phyloP scores from a whole-genome alignment of 2,797 vertebrate genomes.

The Anableps anableps region DNA sequence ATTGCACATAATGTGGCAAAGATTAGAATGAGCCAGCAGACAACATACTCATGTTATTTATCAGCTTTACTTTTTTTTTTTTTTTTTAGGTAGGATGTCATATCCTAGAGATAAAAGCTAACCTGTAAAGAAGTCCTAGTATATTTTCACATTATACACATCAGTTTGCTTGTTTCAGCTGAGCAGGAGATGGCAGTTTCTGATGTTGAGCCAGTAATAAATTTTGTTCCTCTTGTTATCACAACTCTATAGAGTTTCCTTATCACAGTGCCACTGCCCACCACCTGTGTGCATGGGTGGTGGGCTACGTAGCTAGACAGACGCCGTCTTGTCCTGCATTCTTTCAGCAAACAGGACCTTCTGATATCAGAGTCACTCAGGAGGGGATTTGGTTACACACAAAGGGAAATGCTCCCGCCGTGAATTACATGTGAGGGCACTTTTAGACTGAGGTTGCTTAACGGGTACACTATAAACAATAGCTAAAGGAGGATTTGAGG shows the following conservation, averaged over 20 bases:
- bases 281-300: conserved; percentile 62
- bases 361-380: conserved; percentile 63
- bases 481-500: not conserved
- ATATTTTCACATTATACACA: not conserved
- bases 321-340: conserved; percentile 82
- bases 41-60: too few relatives aligned
- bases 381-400: conserved; percentile 74
- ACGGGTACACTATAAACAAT: conserved; percentile 18
- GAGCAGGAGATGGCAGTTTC: conserved; percentile 32
- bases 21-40: not conserved
- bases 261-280: conserved; percentile 68
- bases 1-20: not conserved
- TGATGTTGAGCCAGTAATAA: conserved; percentile 71
- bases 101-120: not conserved
- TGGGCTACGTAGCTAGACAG: conserved; percentile 75
- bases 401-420: conserved; percentile 56
- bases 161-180: not conserved
- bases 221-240: conserved; percentile 76
- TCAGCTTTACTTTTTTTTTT: too few relatives aligned
- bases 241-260: conserved; percentile 79
- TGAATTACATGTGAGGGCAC: conserved; percentile 65
- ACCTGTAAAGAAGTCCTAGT: not conserved
- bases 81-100: not conserved
- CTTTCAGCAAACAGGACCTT: conserved; percentile 75
- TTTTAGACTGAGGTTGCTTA: conserved; percentile 55